phyloP scores from a whole-genome alignment of 2,797 vertebrate genomes.

The Dromococcyx pavoninus region DNA sequence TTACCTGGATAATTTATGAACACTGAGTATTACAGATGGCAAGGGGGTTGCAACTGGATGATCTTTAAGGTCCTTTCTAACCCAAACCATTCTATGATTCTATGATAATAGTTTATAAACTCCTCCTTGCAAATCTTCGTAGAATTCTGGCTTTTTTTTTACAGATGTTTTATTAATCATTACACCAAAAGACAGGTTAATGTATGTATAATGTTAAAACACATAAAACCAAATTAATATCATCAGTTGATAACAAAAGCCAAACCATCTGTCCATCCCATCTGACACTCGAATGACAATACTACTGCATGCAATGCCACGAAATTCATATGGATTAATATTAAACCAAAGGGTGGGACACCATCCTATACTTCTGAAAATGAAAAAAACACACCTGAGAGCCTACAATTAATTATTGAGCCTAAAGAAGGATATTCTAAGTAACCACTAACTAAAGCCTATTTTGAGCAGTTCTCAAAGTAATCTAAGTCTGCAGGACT shows the following conservation, averaged over 20 bases:
- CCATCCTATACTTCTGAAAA: background rate
- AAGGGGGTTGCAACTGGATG: too few relatives aligned
- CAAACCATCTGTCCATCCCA: background rate
- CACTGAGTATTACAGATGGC: too few relatives aligned
- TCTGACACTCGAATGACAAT: background rate
- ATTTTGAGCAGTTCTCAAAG: background rate
- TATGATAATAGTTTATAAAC: background rate
- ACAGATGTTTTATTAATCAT: background rate
- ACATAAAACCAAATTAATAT: background rate
- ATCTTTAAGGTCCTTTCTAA: too few relatives aligned
- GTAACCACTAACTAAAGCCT: background rate
- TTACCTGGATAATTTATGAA: too few relatives aligned
- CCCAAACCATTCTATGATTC: too few relatives aligned
- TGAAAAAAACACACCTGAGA: background rate
- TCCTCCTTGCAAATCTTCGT: background rate
- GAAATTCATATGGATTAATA: background rate
- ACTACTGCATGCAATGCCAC: rapidly evolving
- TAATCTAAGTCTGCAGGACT: background rate
- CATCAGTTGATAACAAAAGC: background rate
- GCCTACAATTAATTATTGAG: background rate
- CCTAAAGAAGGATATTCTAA: background rate
- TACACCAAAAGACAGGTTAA: background rate
- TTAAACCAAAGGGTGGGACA: background rate
- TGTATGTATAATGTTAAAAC: background rate
- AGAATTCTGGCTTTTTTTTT: background rate